Percentiles rank a stretch among this genome's conserved stretches.
phyloP scores from a whole-genome alignment of 2,797 vertebrate species.

The Iguana delicatissima region DNA sequence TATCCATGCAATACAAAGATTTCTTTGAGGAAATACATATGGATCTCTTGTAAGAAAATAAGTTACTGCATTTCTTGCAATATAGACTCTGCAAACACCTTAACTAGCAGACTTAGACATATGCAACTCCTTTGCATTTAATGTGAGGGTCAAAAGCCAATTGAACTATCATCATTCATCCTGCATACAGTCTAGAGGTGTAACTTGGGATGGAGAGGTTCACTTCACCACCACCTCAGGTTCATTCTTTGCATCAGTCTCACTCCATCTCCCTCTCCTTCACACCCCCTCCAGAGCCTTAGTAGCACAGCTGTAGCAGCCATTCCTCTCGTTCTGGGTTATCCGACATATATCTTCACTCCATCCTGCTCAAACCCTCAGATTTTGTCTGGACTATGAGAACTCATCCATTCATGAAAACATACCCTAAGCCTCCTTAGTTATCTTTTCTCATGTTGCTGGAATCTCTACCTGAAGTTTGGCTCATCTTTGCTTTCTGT shows the following conservation, averaged over 20 bases:
- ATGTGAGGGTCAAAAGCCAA: neutral
- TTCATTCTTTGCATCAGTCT: neutral
- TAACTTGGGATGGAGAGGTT: neutral
- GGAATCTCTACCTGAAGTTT: neutral
- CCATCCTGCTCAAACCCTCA: neutral
- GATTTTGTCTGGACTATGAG: neutral
- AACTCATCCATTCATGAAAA: neutral
- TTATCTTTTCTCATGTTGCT: neutral
- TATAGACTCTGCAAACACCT: neutral
- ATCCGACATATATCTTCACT: neutral
- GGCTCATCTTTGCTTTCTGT: neutral
- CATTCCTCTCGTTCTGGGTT: neutral
- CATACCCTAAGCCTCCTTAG: neutral
- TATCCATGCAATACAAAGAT: neutral
- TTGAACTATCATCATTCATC: neutral
- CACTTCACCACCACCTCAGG: neutral
- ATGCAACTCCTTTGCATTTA: neutral
- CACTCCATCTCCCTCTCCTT: no score
- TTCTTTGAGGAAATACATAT: neutral
- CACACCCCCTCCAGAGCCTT: no score
- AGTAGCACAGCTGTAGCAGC: neutral
- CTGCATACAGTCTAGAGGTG: neutral
- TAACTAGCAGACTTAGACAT: neutral
- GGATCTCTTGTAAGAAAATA: neutral
- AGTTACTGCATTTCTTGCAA: neutral